Evolutionary conservation across 2,113 vertebrate species (phyloP), one percentile per base, ranked within the genome.

Genomic region (Corythornis madagascariensis): DNA sequence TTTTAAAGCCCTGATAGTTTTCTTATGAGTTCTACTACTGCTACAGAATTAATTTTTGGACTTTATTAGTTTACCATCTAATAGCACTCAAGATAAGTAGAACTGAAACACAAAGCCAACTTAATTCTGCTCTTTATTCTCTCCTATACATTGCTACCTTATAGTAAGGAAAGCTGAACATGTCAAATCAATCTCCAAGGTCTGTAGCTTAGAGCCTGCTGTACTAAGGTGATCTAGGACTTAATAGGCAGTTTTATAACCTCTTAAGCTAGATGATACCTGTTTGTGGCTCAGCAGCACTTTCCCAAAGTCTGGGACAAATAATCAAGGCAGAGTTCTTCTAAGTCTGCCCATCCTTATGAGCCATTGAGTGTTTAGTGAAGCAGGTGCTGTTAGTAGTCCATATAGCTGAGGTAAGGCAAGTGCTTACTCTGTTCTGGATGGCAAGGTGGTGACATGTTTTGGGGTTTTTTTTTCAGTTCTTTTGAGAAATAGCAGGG

Each of bases 101-200:
- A 81, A 21, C 9, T n/a, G 13, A 64, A 92, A 48, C 7, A 1
- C 12, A 31, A 38, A 50, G 55, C 3, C 2, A 35, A 8, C 3
- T 9, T 64, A 20, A 35, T 43, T 63, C 33, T 74, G 1, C 0
- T 79, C 1, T 77, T 90, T 73, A 4, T 0, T 4, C 1, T 60
- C 18, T 60, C 29, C 4, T 3, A 47, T 7, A 8, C 6, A 3
- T 14, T 63, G 3, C 3, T 52, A 22, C 3, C 1, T 4, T 0
- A 4, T 4, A 0, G 9, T 1, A 80, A 9, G 17, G 48, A 74
- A 70, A 77, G 10, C 18, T 72, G 13, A 69, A 45, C 14, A 4
- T 18, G 5, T 53, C 26, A 86, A 84, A 14, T 1, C 2, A 24
- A 7, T 25, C 3, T 66, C 28, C 0, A 22, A 52, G 19, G 52